phyloP scores from a whole-genome alignment of 1,140 invertebrate species.

The Drosophila nigromelanica region DNA sequence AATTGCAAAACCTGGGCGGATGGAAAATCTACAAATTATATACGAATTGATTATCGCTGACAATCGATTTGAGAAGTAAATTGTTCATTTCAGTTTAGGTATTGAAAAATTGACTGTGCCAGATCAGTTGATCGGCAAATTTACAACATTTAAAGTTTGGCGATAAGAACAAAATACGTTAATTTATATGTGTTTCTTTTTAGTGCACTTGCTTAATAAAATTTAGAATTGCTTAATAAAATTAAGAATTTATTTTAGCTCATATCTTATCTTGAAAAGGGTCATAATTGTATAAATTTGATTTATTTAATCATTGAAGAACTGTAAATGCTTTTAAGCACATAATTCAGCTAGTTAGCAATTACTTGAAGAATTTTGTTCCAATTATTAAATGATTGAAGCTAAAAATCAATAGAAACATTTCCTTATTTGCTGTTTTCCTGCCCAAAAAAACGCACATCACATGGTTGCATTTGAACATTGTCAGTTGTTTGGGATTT shows the following conservation, averaged over 20 bases:
- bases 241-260: neutral
- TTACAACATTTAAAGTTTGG: neutral
- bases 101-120: no score
- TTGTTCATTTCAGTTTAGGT: neutral
- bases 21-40: constrained; percentile 10
- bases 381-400: no score
- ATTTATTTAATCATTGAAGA: neutral
- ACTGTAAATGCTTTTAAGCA: neutral
- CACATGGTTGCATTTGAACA: neutral
- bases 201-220: neutral
- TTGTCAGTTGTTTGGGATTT: constrained; percentile 11
- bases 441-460: neutral
- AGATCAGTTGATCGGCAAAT: no score
- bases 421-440: no score
- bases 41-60: neutral
- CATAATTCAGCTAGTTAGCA: no score
- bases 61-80: constrained; percentile 25
- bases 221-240: neutral
- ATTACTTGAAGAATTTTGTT: neutral
- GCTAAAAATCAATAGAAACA: no score
- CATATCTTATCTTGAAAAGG: constrained; percentile 7
- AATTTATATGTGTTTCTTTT: no score
- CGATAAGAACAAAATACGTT: neutral
- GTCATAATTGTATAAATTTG: neutral
- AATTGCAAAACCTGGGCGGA: neutral